phyloP scores from a whole-genome alignment of 2,797 vertebrate species.

The Scyliorhinus canicula region DNA sequence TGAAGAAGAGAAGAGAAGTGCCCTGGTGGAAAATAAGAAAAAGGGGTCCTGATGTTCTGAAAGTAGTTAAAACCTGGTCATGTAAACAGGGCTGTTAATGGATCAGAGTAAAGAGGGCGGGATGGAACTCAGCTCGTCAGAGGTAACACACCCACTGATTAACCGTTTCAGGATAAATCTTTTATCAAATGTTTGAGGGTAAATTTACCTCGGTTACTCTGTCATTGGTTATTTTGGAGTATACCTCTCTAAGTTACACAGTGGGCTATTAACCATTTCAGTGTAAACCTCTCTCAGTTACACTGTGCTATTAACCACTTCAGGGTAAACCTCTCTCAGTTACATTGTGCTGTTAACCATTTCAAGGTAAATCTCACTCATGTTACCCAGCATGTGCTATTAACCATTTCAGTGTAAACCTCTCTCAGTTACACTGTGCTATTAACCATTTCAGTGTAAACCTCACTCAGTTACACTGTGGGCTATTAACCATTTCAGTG shows the following conservation, averaged over 20 bases:
- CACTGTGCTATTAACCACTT: no score
- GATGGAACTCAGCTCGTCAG: slow-evolving; percentile 53
- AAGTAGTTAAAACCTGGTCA: slow-evolving; percentile 62
- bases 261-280: no score
- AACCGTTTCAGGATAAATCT: neutral
- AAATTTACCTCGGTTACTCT: neutral
- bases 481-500: no score
- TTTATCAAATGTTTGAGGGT: neutral
- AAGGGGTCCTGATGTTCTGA: slow-evolving; percentile 45
- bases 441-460: no score
- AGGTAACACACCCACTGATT: slow-evolving; percentile 50
- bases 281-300: no score
- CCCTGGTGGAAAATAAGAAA: slow-evolving; percentile 43
- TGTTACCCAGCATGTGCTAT: no score
- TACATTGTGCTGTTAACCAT: no score
- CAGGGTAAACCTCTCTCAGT: no score
- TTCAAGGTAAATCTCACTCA: no score
- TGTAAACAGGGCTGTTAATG: slow-evolving; percentile 56
- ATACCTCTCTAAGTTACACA: neutral
- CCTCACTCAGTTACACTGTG: no score
- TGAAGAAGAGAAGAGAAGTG: slow-evolving; percentile 52
- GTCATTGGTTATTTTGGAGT: neutral
- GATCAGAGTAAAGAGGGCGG: slow-evolving; percentile 39
- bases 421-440: no score
- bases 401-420: no score